phyloP scores from a whole-genome alignment of 2,113 vertebrate species.

The Hippocampus abdominalis region DNA sequence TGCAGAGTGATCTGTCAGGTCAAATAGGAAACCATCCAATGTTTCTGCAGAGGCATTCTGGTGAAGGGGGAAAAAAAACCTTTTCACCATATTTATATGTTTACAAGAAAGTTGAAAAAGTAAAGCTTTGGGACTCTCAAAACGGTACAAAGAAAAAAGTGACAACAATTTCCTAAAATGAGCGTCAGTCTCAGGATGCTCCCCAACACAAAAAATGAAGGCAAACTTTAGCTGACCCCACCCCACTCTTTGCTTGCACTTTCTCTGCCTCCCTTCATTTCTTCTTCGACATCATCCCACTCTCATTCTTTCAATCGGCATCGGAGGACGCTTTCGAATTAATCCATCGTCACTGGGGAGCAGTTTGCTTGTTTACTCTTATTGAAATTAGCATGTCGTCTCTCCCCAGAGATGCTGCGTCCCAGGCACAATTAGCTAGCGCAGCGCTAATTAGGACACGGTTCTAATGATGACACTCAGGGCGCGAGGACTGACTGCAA shows the following conservation, averaged over 20 bases:
- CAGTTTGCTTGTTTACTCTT: slow-evolving; percentile 74
- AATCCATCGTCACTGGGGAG: slow-evolving; percentile 65
- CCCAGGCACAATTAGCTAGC: slow-evolving; percentile 69
- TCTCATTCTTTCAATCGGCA: slow-evolving; percentile 20
- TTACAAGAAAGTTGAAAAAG: slow-evolving; percentile 25
- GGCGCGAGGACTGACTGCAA: slow-evolving; percentile 12
- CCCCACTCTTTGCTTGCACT: neutral
- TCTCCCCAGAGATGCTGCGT: slow-evolving; percentile 62
- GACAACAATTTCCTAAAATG: slow-evolving; percentile 41
- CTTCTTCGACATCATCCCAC: slow-evolving; percentile 10
- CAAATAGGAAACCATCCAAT: slow-evolving; percentile 6
- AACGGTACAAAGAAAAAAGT: slow-evolving; percentile 11
- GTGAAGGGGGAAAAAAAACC: slow-evolving; percentile 12
- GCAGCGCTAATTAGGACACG: slow-evolving; percentile 69
- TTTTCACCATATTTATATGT: slow-evolving; percentile 33
- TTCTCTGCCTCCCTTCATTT: neutral
- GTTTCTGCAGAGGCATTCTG: neutral
- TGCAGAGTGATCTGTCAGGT: neutral
- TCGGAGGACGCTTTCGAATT: slow-evolving; percentile 63
- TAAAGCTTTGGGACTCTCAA: neutral
- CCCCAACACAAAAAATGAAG: slow-evolving; percentile 1
- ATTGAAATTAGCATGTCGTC: slow-evolving; percentile 71
- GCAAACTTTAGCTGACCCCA: slow-evolving; percentile 40
- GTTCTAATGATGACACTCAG: slow-evolving; percentile 56
- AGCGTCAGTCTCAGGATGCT: neutral